Base-by-base conservation (phyloP, 2,888 invertebrate genomes). In the Crocallis elinguaria region DNA sequence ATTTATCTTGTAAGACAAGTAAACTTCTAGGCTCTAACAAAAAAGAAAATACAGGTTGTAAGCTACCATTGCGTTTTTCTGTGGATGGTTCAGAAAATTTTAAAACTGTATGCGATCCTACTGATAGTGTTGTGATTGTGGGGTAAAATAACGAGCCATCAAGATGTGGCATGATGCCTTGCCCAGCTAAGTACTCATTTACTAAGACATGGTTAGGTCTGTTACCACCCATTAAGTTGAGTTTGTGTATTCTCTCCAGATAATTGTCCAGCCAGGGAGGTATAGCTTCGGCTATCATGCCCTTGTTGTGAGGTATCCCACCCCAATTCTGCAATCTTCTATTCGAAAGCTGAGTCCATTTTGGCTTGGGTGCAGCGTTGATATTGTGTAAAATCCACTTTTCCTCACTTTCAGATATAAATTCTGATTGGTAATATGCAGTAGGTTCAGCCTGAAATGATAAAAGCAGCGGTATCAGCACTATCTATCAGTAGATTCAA, bases 321-420 rank as follows among this genome's bases (percentile, higher is more conserved):
- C 99, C 99, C 95, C 99, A 99, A 83, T 99, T 99, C 79, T 99
- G 98, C n/a, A 99, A 92, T 59, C 98, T 93, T 61, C 99, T 93
- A 77, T 98, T 96, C 13, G 95, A 94, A 30, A 99, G 92, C 75
- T 96, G 96, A 1, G 98, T 98, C 99, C 99, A 99, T 87, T 98
- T 98, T 6, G 99, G 98, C 71, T 94, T 96, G 76, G 99, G 99
- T 7, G 95, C 94, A 29, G 92, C 86, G 72, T 97, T 95, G 16
- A 99, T 94, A 64, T 94, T 93, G 25, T 94, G 92, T 37, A 98
- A 73, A 57, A 99, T 93, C 16, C 92, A 81, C 42, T 92, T 84
- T 78, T 97, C 96, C 75, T 97, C 96, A 30, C 93, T 93, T 60
- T 90, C 85, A 1, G 94, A 94, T 66, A 99, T 95, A 80, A 97